Evolutionary conservation across 2,888 invertebrate species (phyloP), one percentile per base, ranked within the genome.

Genomic region (Biston betularia): DNA sequence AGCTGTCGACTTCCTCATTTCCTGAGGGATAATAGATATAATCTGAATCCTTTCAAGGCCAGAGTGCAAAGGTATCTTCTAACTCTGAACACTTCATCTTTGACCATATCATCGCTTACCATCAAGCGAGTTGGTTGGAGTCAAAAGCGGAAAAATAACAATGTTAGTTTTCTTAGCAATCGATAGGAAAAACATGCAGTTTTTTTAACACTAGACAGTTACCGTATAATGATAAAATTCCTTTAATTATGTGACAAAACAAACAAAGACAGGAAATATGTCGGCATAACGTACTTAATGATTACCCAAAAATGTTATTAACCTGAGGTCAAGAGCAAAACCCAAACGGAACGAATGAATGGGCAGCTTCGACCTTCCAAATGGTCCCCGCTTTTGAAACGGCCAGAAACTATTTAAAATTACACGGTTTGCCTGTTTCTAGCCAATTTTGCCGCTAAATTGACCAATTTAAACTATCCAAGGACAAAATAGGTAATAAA

Each of bases 401-500:
- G 68, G 75, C 75, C 74, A 78, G 71, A 45, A 76, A 81, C 83
- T 82, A 85, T 85, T 88, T 85, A 82, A 85, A 83, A 87, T 87
- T 83, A 86, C 83, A 85, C 78, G 79, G 75, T 78, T 72, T 71
- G 81, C 79, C 81, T 74, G 81, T 82, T 84, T 79, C 74, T 75
- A 82, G 77, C 73, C 82, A 88, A 87, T 88, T 86, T 85, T 77
- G 75, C 70, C 69, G 73, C 71, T 64, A 84, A 89, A 89, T 88
- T 88, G 88, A 72, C 75, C 90, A 90, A 89, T 92, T 90, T 87
- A 78, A 79, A 73, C 73, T 70, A 77, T 74, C 76, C 76, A 82
- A 85, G 84, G 86, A 86, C 85, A 83, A 75, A 82, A 83, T 82
- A 75, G 76, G 82, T 74, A 77, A 85, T 89, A 87, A 89, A 88